phyloP scores from a whole-genome alignment of 1,140 invertebrate genomes.

The Maniola jurtina region DNA sequence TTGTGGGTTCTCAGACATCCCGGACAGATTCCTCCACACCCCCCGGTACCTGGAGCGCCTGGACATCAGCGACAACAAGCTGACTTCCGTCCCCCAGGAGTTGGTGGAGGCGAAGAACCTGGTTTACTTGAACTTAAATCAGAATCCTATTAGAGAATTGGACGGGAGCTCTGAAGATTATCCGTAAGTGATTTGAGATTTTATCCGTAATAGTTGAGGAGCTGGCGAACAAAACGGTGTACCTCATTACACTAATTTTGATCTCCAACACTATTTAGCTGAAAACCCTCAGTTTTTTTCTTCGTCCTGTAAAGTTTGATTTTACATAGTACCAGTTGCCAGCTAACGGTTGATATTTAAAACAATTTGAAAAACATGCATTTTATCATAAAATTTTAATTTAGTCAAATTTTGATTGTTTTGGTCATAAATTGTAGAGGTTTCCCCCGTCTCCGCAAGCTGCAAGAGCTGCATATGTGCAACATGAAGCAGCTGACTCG shows the following conservation, averaged over 20 bases:
- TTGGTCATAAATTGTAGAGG: conserved; percentile 63
- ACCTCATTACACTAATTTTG: too few species aligned
- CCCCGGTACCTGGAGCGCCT: conserved; percentile 82
- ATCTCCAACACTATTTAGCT: too few species aligned
- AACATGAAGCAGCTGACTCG: conserved; percentile 80
- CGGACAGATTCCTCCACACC: conserved; percentile 83
- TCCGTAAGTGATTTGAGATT: conserved; percentile 55
- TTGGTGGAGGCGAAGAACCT: conserved; percentile 80
- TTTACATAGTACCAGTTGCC: too few species aligned
- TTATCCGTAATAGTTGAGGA: not conserved
- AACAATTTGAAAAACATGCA: too few species aligned
- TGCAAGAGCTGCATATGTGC: conserved; percentile 82
- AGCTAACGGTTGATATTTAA: too few species aligned
- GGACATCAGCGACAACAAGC: conserved; percentile 84
- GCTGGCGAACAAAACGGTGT: too few species aligned
- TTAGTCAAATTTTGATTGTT: too few species aligned
- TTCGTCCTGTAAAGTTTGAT: too few species aligned
- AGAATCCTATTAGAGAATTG: conserved; percentile 82
- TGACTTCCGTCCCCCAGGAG: conserved; percentile 80
- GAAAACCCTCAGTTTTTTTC: too few species aligned
- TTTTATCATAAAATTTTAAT: too few species aligned
- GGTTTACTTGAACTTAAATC: conserved; percentile 81
- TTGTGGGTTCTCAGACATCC: conserved; percentile 81
- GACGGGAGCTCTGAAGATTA: conserved; percentile 53
- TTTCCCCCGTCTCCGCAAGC: conserved; percentile 80